Evolutionary conservation across 1,140 invertebrate species (phyloP).

Genomic region (Solenopsis fugax): DNA sequence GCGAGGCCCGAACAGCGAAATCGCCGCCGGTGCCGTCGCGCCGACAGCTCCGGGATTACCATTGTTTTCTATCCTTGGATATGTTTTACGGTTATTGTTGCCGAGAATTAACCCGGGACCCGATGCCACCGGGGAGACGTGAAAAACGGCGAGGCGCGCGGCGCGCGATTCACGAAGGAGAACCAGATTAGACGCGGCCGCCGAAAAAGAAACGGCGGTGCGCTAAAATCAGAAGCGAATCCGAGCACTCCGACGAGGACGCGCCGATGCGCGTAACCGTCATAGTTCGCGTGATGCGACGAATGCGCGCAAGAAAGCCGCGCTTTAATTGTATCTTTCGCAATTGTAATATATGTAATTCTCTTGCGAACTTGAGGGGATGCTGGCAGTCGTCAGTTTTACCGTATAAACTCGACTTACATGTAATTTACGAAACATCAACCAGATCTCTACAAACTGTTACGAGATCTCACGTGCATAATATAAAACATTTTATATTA

Average conservation of each 20-base stretch:
- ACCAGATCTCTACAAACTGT: no score
- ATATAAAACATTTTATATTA: no score
- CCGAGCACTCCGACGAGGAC: background rate
- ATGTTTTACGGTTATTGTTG: conserved; percentile 59
- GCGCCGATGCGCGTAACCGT: conserved; percentile 9
- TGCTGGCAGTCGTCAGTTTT: no score
- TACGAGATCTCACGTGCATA: no score
- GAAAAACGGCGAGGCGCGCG: conserved; percentile 46
- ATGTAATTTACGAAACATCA: no score
- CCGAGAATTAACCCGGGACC: conserved; percentile 38
- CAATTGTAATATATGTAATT: conserved; percentile 5
- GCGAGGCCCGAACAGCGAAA: background rate
- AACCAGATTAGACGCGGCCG: conserved; percentile 52
- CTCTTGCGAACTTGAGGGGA: no score
- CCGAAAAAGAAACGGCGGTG: conserved; percentile 37
- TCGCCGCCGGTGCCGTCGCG: conserved; percentile 3
- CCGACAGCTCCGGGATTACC: conserved; percentile 30
- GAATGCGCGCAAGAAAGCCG: conserved; percentile 27
- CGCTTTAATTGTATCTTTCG: conserved; percentile 4
- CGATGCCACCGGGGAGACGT: background rate
- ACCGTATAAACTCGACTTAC: no score
- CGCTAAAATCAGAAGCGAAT: conserved; percentile 45
- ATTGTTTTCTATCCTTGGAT: conserved; percentile 59
- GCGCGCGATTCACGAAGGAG: conserved; percentile 21
- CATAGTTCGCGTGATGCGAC: conserved; percentile 24